Base-by-base conservation (phyloP, 2,888 invertebrate species). In the Pollenia labialis region DNA sequence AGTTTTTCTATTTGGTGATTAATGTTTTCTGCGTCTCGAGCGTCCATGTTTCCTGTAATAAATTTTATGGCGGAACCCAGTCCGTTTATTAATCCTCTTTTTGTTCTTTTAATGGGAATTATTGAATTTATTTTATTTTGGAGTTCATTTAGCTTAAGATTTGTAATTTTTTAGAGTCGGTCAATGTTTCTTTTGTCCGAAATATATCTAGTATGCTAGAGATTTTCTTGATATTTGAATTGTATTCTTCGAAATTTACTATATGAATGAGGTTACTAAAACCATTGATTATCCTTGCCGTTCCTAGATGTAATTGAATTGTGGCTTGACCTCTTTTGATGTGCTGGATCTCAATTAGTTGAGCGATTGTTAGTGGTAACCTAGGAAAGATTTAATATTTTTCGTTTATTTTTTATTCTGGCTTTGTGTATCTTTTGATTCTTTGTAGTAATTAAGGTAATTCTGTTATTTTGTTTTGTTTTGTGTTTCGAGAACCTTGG, bases 91-190 rank as follows among this genome's bases (percentile, higher is more conserved):
- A 60, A 12, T 14, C 60, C 32, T 40, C 60, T 32, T 60, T 40
- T 60, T 60, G 60, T 40, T 14, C 32, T 60, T 40, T 60, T 40
- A 60, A 12, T 60, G 4, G 60, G 23, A 23, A 23, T 23, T 23
- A 60, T 40, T 60, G 60, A 60, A 40, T 60, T 7, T 60, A 40
- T 40, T 60, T 60, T 60, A 40, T 40, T 60, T 60, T 60, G 60
- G 14, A 60, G 60, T 60, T 60, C 60, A 23, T 60, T 60, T 11
- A 60, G 60, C 32, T 60, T 60, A 14, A 40, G 40, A 1, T 14
- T 60, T 60, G 60, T 40, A 40, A 60, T 40, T 60, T 60, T 12
- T 40, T 60, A 40, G 40, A 60, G 40, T 32, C 60, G 23, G 23
- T 23, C 23, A 23, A 23, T 23, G 23, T 23, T 23, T 23, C 23